phyloP scores from a whole-genome alignment of 2,888 invertebrate species.

The Pegoplata infirma region DNA sequence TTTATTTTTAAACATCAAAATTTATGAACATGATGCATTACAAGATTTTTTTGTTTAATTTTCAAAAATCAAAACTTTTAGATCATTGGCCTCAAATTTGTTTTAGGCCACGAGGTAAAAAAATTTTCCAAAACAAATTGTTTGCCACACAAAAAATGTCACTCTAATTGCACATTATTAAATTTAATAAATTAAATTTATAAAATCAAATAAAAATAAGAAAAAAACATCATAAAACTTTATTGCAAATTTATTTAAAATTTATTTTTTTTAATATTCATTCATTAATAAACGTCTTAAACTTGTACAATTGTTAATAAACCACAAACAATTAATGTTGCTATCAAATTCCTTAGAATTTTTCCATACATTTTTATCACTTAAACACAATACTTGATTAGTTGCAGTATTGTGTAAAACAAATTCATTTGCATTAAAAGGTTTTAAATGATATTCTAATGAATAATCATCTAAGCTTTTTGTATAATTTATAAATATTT shows the following conservation, averaged over 20 bases:
- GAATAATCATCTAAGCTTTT: slow-evolving; percentile 36
- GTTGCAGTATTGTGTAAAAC: slow-evolving; percentile 26
- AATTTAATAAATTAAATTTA: too few species aligned
- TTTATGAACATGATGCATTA: too few species aligned
- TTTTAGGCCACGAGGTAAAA: too few species aligned
- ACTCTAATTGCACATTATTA: too few species aligned
- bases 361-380: slow-evolving; percentile 28
- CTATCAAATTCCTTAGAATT: background rate
- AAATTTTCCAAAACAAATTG: too few species aligned
- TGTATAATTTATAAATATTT: slow-evolving; percentile 45
- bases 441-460: slow-evolving; percentile 43
- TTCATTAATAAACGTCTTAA: slow-evolving; percentile 64
- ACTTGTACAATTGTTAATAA: slow-evolving; percentile 51
- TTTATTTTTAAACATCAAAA: too few species aligned
- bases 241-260: background rate
- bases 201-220: too few species aligned
- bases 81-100: too few species aligned
- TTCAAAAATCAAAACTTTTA: too few species aligned
- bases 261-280: slow-evolving; percentile 64
- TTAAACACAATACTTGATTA: slow-evolving; percentile 43
- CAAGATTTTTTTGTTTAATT: too few species aligned
- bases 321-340: slow-evolving; percentile 46
- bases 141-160: too few species aligned
- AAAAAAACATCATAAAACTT: too few species aligned
- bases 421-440: background rate